Evolutionary conservation across 2,888 invertebrate genomes (phyloP), one percentile per base, ranked within the genome.

Genomic region (Scaptomyza reducta): DNA sequence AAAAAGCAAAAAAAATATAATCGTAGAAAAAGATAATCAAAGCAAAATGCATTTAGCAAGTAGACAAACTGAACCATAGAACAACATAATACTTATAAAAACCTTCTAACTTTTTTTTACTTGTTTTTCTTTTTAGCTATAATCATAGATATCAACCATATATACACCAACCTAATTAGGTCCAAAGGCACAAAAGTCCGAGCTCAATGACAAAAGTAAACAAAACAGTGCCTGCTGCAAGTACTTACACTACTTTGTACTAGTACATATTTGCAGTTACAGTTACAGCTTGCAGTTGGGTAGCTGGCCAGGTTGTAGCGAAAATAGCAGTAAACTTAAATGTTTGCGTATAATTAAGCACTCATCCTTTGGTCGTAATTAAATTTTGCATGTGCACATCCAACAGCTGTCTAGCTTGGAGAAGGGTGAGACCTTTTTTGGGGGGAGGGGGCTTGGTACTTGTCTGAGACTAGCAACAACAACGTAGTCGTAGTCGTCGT

Each of bases 301-400:
- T 4, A 33, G 27, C 59, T 51, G 54, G 1, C 57, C 55, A 58
- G 51, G 51, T 63, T 67, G 81, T 64, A 45, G 70, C 70, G 58
- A 81, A 87, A 87, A 71, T 74, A 78, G 65, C 84, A 78, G 85
- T 74, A 88, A 90, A 90, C 87, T 89, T 91, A 90, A 91, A 89
- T 91, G 90, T 91, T 90, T 90, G 89, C 88, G 88, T 90, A 85
- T 91, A 91, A 91, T 91, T 91, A 91, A 91, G 91, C 91, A 90
- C 91, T 90, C 91, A 91, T 91, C 89, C 91, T 91, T 90, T 91
- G 89, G 90, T 89, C 89, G 88, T 91, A 91, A 91, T 91, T 91
- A 89, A 90, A 91, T 91, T 91, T 91, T 88, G 90, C 87, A 91
- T 90, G 89, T 90, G 90, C 90, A 90, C 90, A 90, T 89, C 85